Base-by-base conservation (phyloP, 2,888 invertebrate species). In the Sicus ferrugineus region DNA sequence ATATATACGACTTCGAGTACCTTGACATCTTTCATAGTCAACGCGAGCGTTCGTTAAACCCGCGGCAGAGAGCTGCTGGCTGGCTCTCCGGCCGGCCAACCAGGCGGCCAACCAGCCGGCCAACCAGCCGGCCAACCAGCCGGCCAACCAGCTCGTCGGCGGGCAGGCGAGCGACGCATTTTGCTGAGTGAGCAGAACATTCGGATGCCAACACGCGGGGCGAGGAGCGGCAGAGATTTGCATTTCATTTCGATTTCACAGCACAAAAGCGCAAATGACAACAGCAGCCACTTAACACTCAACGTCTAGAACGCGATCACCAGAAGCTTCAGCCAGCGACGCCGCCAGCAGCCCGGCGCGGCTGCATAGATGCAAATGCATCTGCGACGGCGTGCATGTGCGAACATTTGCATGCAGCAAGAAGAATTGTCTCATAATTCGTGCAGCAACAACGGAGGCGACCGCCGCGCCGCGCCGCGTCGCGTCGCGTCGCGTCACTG, bases 1-100 rank as follows among this genome's bases (percentile, higher is more conserved):
- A 73, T 67, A 68, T 76, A 76, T 73, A 38, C 58, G 62, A 73
- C 75, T 74, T 75, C 72, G 78, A 67, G 76, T 76, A 77, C 80
- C 80, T 80, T 81, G 81, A 80, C 79, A 80, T 77, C 79, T 81
- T 80, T 80, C 79, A 79, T 75, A 80, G 77, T 72, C 75, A 72
- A 76, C 74, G 72, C 74, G 50, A 73, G 75, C 80, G 79, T 80
- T 80, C 75, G 70, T 80, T 81, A 78, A 80, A 80, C 81, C 76
- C 81, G 56, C 42, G 21, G 19, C 50, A 56, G 21, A 48, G 30
- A 9, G 30, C 52, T 28, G n/a, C 61, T 28, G 34, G 28, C 63
- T 21, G 16, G 28, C 42, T 54, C 50, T n/a, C n/a, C n/a, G n/a
- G 62, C 58, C 42, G 56, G 46, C 54, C 48, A 56, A 58, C 59